Conservation (phyloP, 2,797 vertebrate species). For the Epinephelus awoara region DNA sequence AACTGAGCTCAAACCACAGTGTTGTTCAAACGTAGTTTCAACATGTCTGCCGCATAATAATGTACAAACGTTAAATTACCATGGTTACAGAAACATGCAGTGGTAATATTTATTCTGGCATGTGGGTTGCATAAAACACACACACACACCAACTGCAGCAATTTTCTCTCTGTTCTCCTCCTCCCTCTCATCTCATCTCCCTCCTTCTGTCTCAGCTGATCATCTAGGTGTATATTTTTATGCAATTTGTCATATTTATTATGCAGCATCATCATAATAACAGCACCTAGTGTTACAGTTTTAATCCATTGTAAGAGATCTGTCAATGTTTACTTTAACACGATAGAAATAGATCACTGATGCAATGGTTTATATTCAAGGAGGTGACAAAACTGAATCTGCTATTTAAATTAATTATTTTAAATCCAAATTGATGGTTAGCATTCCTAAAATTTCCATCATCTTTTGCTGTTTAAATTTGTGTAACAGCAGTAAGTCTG, state of each 20-base stretch:
- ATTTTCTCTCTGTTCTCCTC: not conserved
- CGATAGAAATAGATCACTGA: not conserved
- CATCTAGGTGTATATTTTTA: conserved; percentile 73
- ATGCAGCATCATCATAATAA: conserved; percentile 45
- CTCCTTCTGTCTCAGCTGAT: conserved; percentile 36
- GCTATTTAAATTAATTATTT: not conserved
- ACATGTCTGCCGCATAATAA: too few relatives aligned
- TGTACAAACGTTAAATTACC: too few relatives aligned
- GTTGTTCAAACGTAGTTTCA: too few relatives aligned
- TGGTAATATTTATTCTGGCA: too few relatives aligned
- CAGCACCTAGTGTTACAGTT: conserved; percentile 24
- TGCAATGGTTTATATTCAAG: not conserved
- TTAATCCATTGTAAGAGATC: conserved; percentile 20
- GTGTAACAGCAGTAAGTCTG: not conserved
- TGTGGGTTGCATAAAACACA: not conserved
- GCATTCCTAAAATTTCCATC: not conserved
- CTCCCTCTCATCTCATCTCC: not conserved
- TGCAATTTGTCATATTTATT: conserved; percentile 80
- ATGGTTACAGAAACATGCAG: too few relatives aligned
- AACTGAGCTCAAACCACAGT: too few relatives aligned
- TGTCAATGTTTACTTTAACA: not conserved
- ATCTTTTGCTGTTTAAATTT: not conserved
- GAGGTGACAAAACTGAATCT: not conserved
- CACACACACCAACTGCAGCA: not conserved
- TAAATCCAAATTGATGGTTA: not conserved